These are phyloP conservation scores for Sarcophilus harrisii DNA, from an alignment of 2,797 vertebrate genomes.

Conservation along the genomic window DNA sequence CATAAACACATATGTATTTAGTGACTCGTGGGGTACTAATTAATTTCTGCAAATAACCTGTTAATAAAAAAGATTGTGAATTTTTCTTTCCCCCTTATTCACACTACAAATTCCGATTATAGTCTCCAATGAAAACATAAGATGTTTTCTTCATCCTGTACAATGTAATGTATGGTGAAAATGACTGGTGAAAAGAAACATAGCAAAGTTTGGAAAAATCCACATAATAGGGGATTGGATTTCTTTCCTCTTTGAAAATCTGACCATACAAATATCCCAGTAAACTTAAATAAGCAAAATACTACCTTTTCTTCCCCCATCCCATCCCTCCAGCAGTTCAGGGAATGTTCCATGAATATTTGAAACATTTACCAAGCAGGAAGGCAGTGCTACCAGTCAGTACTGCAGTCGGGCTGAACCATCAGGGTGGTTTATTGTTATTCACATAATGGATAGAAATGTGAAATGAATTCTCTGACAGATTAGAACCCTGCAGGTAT, in stretches of 20 bases:
- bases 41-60: background rate
- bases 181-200: constrained; percentile 23
- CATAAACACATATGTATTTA: background rate
- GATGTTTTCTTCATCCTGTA: constrained; percentile 28
- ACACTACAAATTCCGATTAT: constrained; percentile 46
- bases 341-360: background rate
- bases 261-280: constrained; percentile 35
- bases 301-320: background rate
- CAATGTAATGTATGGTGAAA: background rate
- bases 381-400: constrained; percentile 34
- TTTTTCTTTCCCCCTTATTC: constrained; percentile 33
- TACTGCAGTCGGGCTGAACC: constrained; percentile 45
- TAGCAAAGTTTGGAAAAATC: constrained; percentile 36
- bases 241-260: constrained; percentile 42
- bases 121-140: background rate
- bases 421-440: constrained; percentile 73
- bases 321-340: background rate
- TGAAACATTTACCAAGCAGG: constrained; percentile 64
- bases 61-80: background rate
- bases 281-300: background rate
- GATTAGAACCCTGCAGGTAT: constrained; percentile 76
- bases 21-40: constrained; percentile 31
- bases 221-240: constrained; percentile 2
- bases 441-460: constrained; percentile 73
- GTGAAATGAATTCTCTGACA: constrained; percentile 77